Evolutionary conservation across 1,140 invertebrate genomes (phyloP).

Genomic region (Oryctes rhinoceros): DNA sequence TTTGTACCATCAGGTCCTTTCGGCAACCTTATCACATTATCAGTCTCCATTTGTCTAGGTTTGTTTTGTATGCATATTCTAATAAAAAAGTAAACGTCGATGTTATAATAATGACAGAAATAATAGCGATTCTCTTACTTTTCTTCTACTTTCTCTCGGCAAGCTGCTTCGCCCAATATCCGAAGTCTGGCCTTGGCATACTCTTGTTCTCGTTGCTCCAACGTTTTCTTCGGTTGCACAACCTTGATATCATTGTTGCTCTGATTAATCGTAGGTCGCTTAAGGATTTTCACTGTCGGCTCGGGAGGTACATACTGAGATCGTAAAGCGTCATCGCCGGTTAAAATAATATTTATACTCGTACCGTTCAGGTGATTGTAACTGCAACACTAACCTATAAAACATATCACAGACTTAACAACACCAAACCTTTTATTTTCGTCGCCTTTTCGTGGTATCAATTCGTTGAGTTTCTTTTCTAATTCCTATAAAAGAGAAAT

Average conservation of each 20-base stretch:
- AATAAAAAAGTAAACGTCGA: conserved; percentile 40
- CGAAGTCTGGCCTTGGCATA: conserved; percentile 85
- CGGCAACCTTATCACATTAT: conserved; percentile 65
- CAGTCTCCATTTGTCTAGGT: conserved; percentile 46
- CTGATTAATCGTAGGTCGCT: conserved; percentile 70
- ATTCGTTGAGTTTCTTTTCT: conserved; percentile 57
- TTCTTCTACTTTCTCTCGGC: conserved; percentile 74
- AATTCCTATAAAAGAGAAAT: conserved; percentile 57
- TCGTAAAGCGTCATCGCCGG: conserved; percentile 59
- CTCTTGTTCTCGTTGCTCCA: conserved; percentile 87
- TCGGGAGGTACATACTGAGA: conserved; percentile 68
- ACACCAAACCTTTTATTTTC: conserved; percentile 53
- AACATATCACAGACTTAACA: conserved; percentile 27
- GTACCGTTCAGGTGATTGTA: conserved; percentile 52
- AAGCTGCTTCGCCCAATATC: conserved; percentile 82
- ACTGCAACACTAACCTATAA: conserved; percentile 24
- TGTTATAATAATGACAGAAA: neutral
- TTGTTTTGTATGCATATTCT: conserved; percentile 56
- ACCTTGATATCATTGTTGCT: conserved; percentile 72
- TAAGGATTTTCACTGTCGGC: conserved; percentile 84
- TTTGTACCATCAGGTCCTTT: conserved; percentile 68
- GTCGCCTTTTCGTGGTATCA: conserved; percentile 54
- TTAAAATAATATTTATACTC: conserved; percentile 57
- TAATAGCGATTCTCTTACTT: conserved; percentile 63
- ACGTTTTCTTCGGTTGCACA: conserved; percentile 80